Conservation (phyloP, 2,888 invertebrate genomes). For the Erpobdella octoculata region DNA sequence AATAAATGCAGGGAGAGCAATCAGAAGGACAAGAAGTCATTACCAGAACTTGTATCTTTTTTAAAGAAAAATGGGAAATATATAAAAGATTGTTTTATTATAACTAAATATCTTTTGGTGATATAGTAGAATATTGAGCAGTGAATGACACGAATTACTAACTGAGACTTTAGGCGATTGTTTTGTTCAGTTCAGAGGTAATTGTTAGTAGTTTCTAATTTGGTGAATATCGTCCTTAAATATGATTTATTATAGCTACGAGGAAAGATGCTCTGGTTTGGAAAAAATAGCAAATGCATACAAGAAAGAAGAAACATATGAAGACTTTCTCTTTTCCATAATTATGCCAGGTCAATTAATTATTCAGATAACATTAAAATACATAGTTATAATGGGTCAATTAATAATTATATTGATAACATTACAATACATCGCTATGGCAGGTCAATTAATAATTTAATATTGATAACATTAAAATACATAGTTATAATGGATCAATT, state of each 20-base stretch:
- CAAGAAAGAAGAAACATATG: conserved; percentile 9
- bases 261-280: neutral
- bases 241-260: conserved; percentile 5
- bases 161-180: too few relatives aligned
- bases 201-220: neutral
- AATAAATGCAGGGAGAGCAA: conserved; percentile 80
- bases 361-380: too few relatives aligned
- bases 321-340: neutral
- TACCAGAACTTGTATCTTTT: conserved; percentile 74
- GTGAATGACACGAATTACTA: too few relatives aligned
- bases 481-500: neutral
- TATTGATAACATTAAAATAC: too few relatives aligned
- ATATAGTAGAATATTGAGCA: too few relatives aligned
- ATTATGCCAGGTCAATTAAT: conserved; percentile 6
- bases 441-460: neutral
- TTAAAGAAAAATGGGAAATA: too few relatives aligned
- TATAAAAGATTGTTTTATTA: too few relatives aligned
- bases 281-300: conserved; percentile 1
- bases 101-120: too few relatives aligned
- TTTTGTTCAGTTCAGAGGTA: neutral
- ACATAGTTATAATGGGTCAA: neutral
- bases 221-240: neutral
- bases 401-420: neutral
- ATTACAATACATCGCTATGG: neutral
- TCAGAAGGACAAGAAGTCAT: conserved; percentile 76